Conservation (phyloP, 1,140 invertebrate species). For the Leguminivora glycinivorella region DNA sequence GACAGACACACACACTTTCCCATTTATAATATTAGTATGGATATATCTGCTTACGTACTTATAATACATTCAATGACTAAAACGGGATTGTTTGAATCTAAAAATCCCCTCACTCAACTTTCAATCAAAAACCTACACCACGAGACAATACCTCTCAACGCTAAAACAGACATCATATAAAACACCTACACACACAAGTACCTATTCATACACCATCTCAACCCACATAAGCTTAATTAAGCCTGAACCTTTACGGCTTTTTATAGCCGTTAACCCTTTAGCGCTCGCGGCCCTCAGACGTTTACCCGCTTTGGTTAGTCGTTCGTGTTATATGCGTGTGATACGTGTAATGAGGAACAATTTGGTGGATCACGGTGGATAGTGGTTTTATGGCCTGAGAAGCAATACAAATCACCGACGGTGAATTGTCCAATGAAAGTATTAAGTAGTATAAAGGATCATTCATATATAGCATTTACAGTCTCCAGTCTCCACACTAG, state of each 20-base stretch:
- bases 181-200: not conserved
- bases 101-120: too few relatives aligned
- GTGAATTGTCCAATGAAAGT: too few relatives aligned
- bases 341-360: conserved; percentile 1
- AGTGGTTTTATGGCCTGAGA: not conserved
- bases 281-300: conserved; percentile 12
- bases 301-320: not conserved
- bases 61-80: too few relatives aligned
- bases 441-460: too few relatives aligned
- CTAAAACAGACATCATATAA: not conserved
- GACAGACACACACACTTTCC: too few relatives aligned
- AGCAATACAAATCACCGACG: not conserved
- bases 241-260: not conserved
- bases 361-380: not conserved
- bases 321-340: not conserved
- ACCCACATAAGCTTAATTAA: conserved; percentile 21
- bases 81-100: too few relatives aligned
- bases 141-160: not conserved
- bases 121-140: not conserved
- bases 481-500: too few relatives aligned
- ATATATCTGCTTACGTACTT: too few relatives aligned
- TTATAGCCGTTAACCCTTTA: conserved; percentile 22
- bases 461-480: too few relatives aligned
- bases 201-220: not conserved
- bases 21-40: too few relatives aligned